Evolutionary conservation across 2,797 vertebrate species (phyloP).

Genomic region (Dryobates pubescens): DNA sequence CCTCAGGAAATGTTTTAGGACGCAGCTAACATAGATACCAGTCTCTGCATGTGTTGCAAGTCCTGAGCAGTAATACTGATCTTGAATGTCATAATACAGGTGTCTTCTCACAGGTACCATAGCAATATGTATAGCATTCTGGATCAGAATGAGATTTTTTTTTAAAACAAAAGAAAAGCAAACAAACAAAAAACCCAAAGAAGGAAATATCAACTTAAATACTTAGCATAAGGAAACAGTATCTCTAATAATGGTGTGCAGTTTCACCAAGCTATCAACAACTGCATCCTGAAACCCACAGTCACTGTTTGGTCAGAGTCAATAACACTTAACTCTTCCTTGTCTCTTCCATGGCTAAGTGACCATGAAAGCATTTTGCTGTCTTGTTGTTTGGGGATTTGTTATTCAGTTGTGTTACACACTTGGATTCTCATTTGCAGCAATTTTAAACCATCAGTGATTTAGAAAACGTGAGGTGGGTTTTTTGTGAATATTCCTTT

Average conservation of each 20-base stretch:
- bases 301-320: neutral
- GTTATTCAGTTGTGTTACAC: neutral
- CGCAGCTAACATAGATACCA: neutral
- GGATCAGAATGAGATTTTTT: neutral
- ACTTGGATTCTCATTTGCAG: neutral
- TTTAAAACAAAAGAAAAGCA: no score
- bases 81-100: neutral
- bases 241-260: neutral
- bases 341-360: neutral
- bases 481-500: neutral
- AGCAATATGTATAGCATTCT: neutral
- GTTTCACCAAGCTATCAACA: neutral
- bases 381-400: neutral
- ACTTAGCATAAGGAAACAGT: neutral
- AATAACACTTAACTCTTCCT: slow-evolving; percentile 6
- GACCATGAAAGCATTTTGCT: neutral
- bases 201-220: neutral
- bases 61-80: neutral
- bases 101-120: neutral
- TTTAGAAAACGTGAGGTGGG: neutral
- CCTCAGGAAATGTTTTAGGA: neutral
- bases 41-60: neutral
- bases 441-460: neutral
- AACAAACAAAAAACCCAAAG: neutral
- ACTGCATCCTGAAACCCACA: neutral